Evolutionary conservation across 2,888 invertebrate species (phyloP).

Genomic region (Athalia rosae): DNA sequence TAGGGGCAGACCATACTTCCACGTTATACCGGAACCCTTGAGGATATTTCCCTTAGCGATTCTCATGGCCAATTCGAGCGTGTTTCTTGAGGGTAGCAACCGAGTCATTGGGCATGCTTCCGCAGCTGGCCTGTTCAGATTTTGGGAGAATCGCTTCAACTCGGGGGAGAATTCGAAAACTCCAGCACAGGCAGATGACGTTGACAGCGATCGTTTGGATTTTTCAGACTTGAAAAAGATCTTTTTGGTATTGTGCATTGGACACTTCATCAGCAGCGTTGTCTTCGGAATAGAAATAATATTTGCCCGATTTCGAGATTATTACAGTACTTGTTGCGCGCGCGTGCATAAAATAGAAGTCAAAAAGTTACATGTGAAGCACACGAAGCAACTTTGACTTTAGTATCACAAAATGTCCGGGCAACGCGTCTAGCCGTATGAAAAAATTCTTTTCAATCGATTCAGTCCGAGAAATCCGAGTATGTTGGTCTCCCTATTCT

Average conservation of each 20-base stretch:
- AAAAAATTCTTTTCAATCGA: no score
- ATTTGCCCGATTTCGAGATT: neutral
- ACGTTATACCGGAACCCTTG: constrained; percentile 19
- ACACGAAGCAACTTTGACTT: no score
- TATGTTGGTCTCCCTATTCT: no score
- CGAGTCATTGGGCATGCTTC: neutral
- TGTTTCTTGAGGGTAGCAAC: constrained; percentile 17
- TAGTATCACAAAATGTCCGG: no score
- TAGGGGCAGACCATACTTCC: constrained; percentile 17
- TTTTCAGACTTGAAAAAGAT: neutral
- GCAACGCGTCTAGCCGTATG: no score
- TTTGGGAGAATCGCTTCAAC: neutral
- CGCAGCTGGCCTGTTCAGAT: neutral
- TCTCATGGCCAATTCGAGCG: constrained; percentile 19
- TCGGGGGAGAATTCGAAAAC: neutral
- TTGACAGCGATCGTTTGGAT: neutral
- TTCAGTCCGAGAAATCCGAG: no score
- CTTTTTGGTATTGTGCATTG: constrained; percentile 20
- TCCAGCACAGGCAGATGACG: neutral
- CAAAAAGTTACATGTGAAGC: no score
- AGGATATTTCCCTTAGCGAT: constrained; percentile 7
- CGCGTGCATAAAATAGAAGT: no score
- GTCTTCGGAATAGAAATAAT: constrained; percentile 7
- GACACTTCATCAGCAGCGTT: constrained; percentile 6
- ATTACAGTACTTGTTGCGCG: neutral